Base-by-base conservation (phyloP, 2,888 invertebrate species). In the Catocala sponsa region DNA sequence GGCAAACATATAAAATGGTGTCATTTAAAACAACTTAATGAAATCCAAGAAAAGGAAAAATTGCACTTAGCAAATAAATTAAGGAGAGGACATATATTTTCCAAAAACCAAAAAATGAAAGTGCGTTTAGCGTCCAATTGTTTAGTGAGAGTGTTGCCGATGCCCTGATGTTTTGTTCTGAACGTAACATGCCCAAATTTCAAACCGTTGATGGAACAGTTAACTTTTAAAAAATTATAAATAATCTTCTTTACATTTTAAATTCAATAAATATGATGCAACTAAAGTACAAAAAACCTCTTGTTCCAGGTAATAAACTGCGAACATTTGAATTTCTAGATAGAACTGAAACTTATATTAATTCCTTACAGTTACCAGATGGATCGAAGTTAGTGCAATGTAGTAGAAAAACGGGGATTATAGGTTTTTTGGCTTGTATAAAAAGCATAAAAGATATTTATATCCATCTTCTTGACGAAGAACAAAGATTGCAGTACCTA, bases 31-130 rank as follows among this genome's bases (percentile, higher is more conserved):
- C 15, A 15, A 15, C 15, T 15, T 15, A 15, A 15, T 48, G 42
- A 54, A 4, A 7, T 61, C 5, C 65, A 61, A 41, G 51, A 55
- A 9, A 57, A 55, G 35, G 58, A 61, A 55, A 50, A 65, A 11
- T 13, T 65, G 4, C 57, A 65, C 35, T 43, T 65, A 13, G 58
- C 61, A 10, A 65, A 65, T 11, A 61, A 65, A 53, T 44, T 70
- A 11, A 15, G 62, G 25, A 32, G 49, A 32, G 10, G 25, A 1
- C 58, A 58, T 25, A 46, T 52, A 5, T 33, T 4, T 25, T 61
- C 51, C 43, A 38, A 65, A 13, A 66, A 66, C 11, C 54, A 70
- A 42, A 61, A 65, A 63, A 70, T 70, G 51, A 68, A 70, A 52
- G 68, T 70, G 0, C 32, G 38, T 0, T 54, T 70, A 2, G 68